Evolutionary conservation across 2,113 vertebrate genomes (phyloP).

Genomic region (Apistogramma diplotaenia): DNA sequence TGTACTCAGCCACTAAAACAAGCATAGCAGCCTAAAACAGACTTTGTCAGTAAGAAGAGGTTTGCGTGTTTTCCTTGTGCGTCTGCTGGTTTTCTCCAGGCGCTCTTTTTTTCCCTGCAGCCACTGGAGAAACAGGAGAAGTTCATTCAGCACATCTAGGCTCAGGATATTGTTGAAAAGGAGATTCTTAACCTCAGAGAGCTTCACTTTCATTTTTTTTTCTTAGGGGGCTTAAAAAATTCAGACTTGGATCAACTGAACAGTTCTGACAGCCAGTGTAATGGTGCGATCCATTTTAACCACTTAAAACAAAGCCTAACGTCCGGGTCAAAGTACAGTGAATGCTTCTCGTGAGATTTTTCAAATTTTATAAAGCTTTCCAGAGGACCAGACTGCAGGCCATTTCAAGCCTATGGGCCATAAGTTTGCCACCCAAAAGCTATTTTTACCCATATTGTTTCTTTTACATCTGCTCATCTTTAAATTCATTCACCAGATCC

Average conservation of each 20-base stretch:
- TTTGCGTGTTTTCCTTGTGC: background rate
- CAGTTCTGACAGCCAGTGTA: fast-evolving
- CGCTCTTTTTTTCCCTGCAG: background rate
- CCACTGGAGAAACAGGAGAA: background rate
- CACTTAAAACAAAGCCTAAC: background rate
- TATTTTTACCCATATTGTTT: background rate
- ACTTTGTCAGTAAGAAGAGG: background rate
- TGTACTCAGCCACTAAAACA: background rate
- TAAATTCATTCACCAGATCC: background rate
- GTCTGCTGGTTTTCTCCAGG: background rate
- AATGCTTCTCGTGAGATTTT: background rate
- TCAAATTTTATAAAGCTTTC: background rate
- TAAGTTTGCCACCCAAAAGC: background rate
- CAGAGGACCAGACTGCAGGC: background rate
- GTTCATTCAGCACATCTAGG: fast-evolving
- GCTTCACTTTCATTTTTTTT: background rate
- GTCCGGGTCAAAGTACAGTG: background rate
- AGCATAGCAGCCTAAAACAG: background rate
- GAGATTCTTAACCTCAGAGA: background rate
- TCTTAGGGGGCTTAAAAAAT: background rate
- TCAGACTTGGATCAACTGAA: background rate
- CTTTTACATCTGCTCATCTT: background rate
- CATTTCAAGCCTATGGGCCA: background rate
- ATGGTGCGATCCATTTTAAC: background rate
- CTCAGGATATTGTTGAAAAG: too few species aligned